Evolutionary conservation across 2,113 vertebrate genomes (phyloP).

Genomic region (Illadopsis cleaveri): DNA sequence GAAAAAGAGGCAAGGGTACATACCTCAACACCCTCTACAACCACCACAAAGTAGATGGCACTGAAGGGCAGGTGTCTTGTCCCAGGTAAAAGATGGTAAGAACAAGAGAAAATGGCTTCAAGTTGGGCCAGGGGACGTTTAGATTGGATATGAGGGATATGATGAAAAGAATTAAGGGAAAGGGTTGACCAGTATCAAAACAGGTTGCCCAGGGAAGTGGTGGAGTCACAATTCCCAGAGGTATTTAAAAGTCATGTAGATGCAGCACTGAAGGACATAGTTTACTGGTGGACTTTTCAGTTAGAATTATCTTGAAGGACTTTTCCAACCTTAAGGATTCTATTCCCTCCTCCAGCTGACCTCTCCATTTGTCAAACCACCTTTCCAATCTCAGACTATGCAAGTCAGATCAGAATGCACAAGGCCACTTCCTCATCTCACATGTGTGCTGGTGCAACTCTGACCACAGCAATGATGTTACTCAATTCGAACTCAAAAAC

Average conservation of each 20-base stretch:
- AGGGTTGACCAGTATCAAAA: not conserved
- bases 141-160: not conserved
- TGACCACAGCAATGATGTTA: not conserved
- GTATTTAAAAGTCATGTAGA: not conserved
- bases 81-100: not conserved
- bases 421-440: not conserved
- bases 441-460: not conserved
- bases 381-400: not conserved
- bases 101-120: not conserved
- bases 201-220: not conserved
- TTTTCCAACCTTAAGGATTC: not conserved
- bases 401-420: not conserved
- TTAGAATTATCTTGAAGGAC: not conserved
- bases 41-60: not conserved
- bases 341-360: not conserved
- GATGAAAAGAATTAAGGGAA: not conserved
- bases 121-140: not conserved
- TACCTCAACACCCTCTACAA: not conserved
- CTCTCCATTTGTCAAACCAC: not conserved
- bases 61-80: fast-evolving
- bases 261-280: not conserved
- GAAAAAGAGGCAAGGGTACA: not conserved
- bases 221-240: not conserved
- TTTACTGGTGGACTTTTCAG: not conserved
- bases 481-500: not conserved